Conservation (phyloP, 2,888 invertebrate genomes). For the Eupithecia centaureata region DNA sequence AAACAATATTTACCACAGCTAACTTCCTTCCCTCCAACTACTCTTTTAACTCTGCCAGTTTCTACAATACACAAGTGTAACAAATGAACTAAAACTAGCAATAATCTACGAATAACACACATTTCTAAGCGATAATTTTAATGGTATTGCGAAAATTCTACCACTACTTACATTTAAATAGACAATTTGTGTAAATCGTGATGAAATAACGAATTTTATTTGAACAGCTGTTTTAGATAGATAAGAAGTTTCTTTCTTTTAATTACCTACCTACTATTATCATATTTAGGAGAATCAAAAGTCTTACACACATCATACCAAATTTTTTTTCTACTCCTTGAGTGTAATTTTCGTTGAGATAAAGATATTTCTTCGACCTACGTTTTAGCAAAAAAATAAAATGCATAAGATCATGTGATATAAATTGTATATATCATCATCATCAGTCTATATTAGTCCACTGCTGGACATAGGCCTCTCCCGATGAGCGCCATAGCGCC, state of each 20-base stretch:
- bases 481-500: too few relatives aligned
- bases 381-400: too few relatives aligned
- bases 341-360: too few relatives aligned
- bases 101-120: conserved; percentile 32
- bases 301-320: not conserved
- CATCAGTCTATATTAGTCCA: too few relatives aligned
- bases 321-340: too few relatives aligned
- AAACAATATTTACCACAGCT: conserved; percentile 61
- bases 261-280: not conserved
- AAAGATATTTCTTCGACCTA: too few relatives aligned
- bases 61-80: conserved; percentile 40
- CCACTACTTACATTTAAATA: conserved; percentile 42
- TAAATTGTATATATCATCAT: too few relatives aligned
- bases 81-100: conserved; percentile 42
- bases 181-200: conserved; percentile 55
- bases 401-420: too few relatives aligned
- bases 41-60: conserved; percentile 66
- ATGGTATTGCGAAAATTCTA: conserved; percentile 33
- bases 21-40: conserved; percentile 65
- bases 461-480: too few relatives aligned
- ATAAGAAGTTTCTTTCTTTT: not conserved
- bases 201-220: conserved; percentile 50
- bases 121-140: conserved; percentile 40
- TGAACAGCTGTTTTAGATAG: conserved; percentile 44
- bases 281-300: not conserved